These are phyloP conservation scores for Ptilodon capucinus DNA, from an alignment of 2,888 invertebrate species.

Conservation along the genomic window DNA sequence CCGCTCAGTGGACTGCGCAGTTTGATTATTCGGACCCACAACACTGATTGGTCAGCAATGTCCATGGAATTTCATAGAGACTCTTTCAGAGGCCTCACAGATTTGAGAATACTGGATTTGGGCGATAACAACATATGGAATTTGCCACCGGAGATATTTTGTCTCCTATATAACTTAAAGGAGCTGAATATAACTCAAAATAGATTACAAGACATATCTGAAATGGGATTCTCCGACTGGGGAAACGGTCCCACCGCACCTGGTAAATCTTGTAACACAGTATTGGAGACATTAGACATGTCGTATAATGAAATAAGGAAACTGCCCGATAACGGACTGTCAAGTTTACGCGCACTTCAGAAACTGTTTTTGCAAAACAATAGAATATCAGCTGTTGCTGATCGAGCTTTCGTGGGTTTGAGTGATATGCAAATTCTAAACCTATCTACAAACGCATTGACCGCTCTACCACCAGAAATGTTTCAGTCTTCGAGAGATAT, in stretches of 20 bases:
- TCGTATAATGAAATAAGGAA: constrained; percentile 88
- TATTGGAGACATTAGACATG: constrained; percentile 87
- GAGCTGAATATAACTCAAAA: constrained; percentile 89
- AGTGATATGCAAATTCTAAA: constrained; percentile 87
- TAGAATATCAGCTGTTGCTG: constrained; percentile 87
- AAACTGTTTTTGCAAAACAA: constrained; percentile 89
- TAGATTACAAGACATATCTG: constrained; percentile 89
- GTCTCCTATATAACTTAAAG: constrained; percentile 86
- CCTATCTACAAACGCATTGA: constrained; percentile 90
- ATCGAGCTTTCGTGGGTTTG: constrained; percentile 88
- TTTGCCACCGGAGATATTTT: constrained; percentile 87
- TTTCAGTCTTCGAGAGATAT: constrained; percentile 89
- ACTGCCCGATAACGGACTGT: constrained; percentile 87
- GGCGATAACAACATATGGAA: constrained; percentile 91
- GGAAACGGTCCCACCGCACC: constrained; percentile 85
- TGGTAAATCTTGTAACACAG: constrained; percentile 87
- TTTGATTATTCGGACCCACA: constrained; percentile 87
- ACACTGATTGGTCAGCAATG: constrained; percentile 91
- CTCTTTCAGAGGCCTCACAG: constrained; percentile 86
- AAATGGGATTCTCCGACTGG: constrained; percentile 89
- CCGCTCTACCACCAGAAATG: constrained; percentile 89
- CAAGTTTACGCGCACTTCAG: constrained; percentile 86
- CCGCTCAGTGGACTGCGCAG: constrained; percentile 85
- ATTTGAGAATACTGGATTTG: constrained; percentile 86
- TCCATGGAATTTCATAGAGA: constrained; percentile 88